Evolutionary conservation across 2,888 invertebrate genomes (phyloP), one percentile per base, ranked within the genome.

Genomic region (Saturnia pavonia): DNA sequence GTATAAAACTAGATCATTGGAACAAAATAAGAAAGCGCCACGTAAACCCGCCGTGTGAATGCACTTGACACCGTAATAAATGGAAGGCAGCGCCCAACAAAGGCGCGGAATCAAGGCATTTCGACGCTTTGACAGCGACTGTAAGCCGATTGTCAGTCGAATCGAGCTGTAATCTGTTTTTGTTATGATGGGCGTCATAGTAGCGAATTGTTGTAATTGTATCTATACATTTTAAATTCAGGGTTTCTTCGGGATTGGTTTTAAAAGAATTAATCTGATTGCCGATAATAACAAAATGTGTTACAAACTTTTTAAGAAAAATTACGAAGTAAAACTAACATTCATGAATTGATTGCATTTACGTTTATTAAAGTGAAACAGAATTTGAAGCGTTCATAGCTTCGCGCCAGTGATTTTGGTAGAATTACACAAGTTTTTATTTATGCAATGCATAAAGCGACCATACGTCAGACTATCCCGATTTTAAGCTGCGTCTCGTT

Each of bases 41-140:
- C 84, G 82, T 84, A 85, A 85, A 84, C 81, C 79, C 80, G 83
- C 80, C 81, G 83, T 83, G 82, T 87, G 86, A 87, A 87, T 85
- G 87, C 88, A 89, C 88, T 90, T 88, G 90, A 89, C 90, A 88
- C 88, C 84, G 83, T 87, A 88, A 89, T 87, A 89, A 89, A 91
- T 88, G 88, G 88, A 82, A 82, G 82, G 80, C 81, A 77, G 72
- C 75, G 78, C 74, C 69, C 75, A 83, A 88, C 86, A 88, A 88
- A 84, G 82, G 74, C 75, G 74, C 79, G 78, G 74, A 73, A 74
- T 80, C 76, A 74, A 75, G 83, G 85, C 79, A 82, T 84, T 82
- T 82, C 79, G 82, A 76, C 82, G 81, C 80, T 79, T 78, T 81
- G 78, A 80, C 77, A 77, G 76, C 78, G 76, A 76, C 74, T 78